Base-by-base conservation (phyloP, 2,113 vertebrate species). In the Stomatorhinus ivindoensis region DNA sequence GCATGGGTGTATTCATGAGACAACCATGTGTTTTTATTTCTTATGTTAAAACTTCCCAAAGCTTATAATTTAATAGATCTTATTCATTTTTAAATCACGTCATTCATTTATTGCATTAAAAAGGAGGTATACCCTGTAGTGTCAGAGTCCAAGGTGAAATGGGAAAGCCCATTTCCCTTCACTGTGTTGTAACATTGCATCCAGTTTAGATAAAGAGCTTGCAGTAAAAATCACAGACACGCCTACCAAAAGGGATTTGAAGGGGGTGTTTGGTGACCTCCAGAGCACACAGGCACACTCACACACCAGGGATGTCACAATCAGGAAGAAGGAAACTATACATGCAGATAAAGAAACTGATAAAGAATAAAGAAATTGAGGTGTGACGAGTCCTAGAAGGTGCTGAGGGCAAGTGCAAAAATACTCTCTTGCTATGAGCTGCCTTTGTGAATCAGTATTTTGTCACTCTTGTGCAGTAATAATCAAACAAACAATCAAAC, bases 171-270 rank as follows among this genome's bases (percentile, higher is more conserved):
- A 48, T n/a, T 11, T 65, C 39, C 17, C 39, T 50, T 31, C 4
- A 88, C 92, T 94, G 92, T 94, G 93, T 94, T 93, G 90, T 88
- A 88, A 86, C 93, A 94, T 93, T 93, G 91, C 92, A 92, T 94
- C 92, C 90, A 31, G 90, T 91, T 90, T 85, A 93, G 92, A 93
- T 92, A 89, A 93, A 93, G 93, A 90, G 80, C 35, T 48, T 35
- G 42, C 31, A 17, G 19, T 87, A 58, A 89, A 73, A n/a, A 48
- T 47, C 31, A 86, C 53, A 1, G 13, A 61, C 85, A 39, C 61
- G 27, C 27, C 47, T 9, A 51, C 27, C 47, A 80, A 80, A 89
- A 35, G 47, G 27, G 47, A 82, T 53, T 76, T 84, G 51, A 84
- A 50, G 61, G 82, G 83, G 94, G 95, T 95, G 90, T 93, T 91